These are phyloP conservation scores for Periophthalmodon schlosseri DNA, from an alignment of 2,113 vertebrate genomes.

Conservation along the genomic window DNA sequence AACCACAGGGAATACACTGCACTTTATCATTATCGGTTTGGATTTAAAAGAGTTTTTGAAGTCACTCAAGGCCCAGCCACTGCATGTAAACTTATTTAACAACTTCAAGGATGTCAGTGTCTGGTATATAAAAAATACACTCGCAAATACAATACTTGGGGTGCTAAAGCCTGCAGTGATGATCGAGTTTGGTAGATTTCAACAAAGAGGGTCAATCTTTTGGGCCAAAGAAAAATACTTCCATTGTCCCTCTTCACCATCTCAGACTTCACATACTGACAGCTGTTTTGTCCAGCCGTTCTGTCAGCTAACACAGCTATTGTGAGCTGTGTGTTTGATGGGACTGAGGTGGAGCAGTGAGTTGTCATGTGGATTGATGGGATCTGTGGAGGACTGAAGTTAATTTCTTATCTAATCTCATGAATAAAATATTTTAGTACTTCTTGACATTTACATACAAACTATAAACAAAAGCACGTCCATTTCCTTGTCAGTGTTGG, in stretches of 20 bases:
- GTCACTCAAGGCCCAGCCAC: too few species aligned
- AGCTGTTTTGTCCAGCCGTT: not conserved
- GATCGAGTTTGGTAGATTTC: not conserved
- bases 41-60: constrained; percentile 9
- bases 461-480: not conserved
- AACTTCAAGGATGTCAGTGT: not conserved
- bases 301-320: not conserved
- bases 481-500: not conserved
- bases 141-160: not conserved
- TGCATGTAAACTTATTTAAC: too few species aligned
- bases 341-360: too few species aligned
- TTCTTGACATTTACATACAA: not conserved
- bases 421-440: not conserved
- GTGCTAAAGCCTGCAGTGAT: not conserved
- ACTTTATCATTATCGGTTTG: constrained; percentile 22
- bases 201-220: too few species aligned
- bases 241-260: not conserved
- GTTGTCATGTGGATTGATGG: not conserved
- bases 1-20: constrained; percentile 32
- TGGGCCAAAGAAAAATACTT: too few species aligned
- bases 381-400: not conserved
- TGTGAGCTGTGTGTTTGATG: not conserved
- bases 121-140: not conserved
- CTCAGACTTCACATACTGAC: not conserved
- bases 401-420: not conserved